Evolutionary conservation across 2,797 vertebrate species (phyloP).

Genomic region (Nyctalus aviator): DNA sequence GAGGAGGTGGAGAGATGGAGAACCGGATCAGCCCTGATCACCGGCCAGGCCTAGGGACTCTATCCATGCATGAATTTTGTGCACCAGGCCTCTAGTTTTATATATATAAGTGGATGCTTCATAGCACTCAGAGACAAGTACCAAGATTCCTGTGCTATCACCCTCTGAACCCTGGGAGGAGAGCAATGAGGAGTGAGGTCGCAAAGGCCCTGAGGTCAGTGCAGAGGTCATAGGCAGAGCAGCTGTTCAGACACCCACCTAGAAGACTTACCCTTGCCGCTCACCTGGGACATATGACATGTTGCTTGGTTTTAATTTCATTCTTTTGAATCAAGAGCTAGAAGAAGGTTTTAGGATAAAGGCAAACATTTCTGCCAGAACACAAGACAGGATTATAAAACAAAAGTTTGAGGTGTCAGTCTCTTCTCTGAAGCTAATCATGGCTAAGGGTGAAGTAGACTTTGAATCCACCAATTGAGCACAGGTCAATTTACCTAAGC

Average conservation of each 20-base stretch:
- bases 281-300: neutral
- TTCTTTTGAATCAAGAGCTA: conserved; percentile 42
- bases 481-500: neutral
- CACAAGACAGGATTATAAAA: neutral
- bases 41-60: no score
- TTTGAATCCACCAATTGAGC: neutral
- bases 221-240: neutral
- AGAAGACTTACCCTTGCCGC: neutral
- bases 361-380: neutral
- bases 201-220: neutral
- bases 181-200: neutral
- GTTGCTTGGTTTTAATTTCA: conserved; percentile 26
- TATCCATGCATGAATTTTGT: no score
- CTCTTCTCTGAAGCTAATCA: neutral
- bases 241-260: neutral
- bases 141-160: neutral
- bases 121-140: neutral
- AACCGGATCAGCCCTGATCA: no score
- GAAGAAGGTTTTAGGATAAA: conserved; percentile 29
- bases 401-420: neutral
- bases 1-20: no score
- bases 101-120: neutral
- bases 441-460: neutral
- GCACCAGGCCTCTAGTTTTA: no score
- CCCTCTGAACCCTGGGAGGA: neutral